These are phyloP conservation scores for Poeciliopsis presidionis DNA, from an alignment of 2,797 vertebrate genomes.

Conservation along the genomic window DNA sequence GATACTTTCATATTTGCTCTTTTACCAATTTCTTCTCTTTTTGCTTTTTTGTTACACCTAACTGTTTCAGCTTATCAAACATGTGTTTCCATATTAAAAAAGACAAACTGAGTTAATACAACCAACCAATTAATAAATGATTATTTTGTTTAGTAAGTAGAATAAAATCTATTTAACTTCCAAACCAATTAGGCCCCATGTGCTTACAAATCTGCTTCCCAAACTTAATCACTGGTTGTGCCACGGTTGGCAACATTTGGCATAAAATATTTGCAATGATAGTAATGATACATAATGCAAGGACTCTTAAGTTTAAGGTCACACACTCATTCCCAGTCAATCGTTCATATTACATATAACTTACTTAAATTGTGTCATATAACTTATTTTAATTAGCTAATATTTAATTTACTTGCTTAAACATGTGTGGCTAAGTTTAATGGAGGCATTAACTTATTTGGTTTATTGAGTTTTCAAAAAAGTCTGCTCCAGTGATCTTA, in stretches of 20 bases:
- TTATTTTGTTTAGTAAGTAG: not conserved
- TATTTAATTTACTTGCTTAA: not conserved
- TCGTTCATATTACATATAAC: not conserved
- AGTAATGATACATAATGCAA: not conserved
- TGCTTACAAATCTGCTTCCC: not conserved
- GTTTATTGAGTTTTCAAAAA: not conserved
- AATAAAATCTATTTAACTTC: not conserved
- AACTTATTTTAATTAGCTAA: not conserved
- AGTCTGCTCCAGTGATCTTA: not conserved
- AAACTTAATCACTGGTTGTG: not conserved
- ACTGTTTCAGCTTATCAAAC: not conserved
- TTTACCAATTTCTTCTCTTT: not conserved
- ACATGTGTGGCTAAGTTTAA: not conserved
- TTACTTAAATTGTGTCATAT: not conserved
- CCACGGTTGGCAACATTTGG: not conserved
- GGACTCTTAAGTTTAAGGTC: not conserved
- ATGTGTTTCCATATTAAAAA: not conserved
- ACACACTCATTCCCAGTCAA: not conserved
- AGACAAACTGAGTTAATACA: not conserved
- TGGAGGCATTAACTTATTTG: not conserved
- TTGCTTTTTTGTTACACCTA: not conserved
- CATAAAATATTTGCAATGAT: not conserved
- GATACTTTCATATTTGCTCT: not conserved
- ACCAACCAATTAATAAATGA: not conserved
- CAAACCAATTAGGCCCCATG: not conserved